These are phyloP conservation scores for Carassius auratus DNA, from an alignment of 2,113 vertebrate genomes.

Conservation along the genomic window DNA sequence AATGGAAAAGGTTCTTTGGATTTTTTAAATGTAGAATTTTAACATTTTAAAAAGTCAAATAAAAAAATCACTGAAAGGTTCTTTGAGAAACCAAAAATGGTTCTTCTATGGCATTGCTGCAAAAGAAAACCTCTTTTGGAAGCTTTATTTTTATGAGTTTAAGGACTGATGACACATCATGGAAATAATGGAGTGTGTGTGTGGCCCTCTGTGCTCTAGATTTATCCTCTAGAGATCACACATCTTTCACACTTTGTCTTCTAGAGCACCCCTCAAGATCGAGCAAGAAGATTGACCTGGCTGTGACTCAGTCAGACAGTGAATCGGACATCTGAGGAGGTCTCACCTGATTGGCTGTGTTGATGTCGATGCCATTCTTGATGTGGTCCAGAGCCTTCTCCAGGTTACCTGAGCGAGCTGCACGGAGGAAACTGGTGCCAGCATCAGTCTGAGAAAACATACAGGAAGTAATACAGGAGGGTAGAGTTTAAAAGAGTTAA, in stretches of 20 bases:
- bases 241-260: not conserved
- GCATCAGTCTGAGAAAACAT: constrained; percentile 84
- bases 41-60: too few species aligned
- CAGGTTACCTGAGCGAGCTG: constrained; percentile 93
- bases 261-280: not conserved
- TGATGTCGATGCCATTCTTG: constrained; percentile 92
- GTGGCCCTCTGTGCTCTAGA: not conserved
- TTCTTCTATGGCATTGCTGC: not conserved
- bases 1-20: too few species aligned
- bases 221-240: not conserved
- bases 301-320: not conserved
- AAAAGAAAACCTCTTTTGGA: not conserved
- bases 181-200: not conserved
- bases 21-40: too few species aligned
- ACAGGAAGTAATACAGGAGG: constrained; percentile 43
- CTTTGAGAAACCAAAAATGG: not conserved
- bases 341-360: constrained; percentile 92
- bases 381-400: constrained; percentile 95
- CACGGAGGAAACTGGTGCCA: constrained; percentile 91
- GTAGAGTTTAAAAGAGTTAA: constrained; percentile 55
- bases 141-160: not conserved
- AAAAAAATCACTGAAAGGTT: not conserved
- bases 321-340: not conserved
- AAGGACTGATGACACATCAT: not conserved
- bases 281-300: not conserved